These are phyloP conservation scores for Pseudorectes ferrugineus DNA, from an alignment of 2,113 vertebrate genomes.

Conservation along the genomic window DNA sequence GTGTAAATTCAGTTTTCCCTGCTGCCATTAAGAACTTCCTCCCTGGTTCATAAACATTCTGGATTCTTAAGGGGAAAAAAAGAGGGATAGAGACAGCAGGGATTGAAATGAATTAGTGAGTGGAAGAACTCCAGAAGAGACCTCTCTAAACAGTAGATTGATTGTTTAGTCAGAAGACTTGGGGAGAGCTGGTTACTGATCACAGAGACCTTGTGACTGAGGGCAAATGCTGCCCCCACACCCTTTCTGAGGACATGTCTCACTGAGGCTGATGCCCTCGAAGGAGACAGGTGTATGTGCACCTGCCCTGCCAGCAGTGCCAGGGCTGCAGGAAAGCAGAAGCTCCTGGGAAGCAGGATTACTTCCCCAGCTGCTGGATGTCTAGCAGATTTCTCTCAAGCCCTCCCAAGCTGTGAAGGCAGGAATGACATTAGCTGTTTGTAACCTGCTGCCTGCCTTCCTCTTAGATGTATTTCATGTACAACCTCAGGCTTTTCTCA, in stretches of 20 bases:
- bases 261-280: neutral
- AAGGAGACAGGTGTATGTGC: too few species aligned
- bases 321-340: neutral
- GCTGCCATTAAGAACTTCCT: neutral
- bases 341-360: neutral
- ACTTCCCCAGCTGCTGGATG: neutral
- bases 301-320: neutral
- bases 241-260: neutral
- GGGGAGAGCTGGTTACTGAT: neutral
- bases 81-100: neutral
- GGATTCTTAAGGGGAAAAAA: neutral
- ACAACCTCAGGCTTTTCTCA: conserved; percentile 33
- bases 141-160: neutral
- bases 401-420: neutral
- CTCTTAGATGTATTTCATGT: neutral
- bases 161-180: neutral
- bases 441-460: neutral
- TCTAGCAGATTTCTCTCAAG: neutral
- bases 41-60: neutral
- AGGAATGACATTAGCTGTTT: neutral
- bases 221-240: neutral
- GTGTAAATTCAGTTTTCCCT: neutral
- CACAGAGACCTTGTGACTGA: neutral
- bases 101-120: neutral
- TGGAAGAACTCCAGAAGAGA: neutral